A percentile compares a stretch with the other conserved stretches of the same genome.
Evolutionary conservation across 2,113 vertebrate genomes (phyloP).

Genomic region (Argyrosomus japonicus): DNA sequence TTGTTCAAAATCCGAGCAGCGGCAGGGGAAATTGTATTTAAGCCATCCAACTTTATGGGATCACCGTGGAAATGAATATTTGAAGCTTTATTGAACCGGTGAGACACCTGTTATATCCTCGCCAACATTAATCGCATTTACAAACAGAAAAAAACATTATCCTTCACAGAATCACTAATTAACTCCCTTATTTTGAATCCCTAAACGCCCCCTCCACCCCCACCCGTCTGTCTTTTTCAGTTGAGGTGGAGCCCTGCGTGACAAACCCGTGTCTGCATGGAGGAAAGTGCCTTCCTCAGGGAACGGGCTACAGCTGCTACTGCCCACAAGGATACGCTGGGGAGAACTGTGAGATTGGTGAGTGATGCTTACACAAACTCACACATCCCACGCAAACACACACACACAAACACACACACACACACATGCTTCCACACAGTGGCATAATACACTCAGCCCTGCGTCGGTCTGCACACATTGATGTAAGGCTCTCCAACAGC

Average conservation of each 20-base stretch:
- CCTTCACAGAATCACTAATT: conserved; percentile 32
- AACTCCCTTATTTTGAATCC: conserved; percentile 3
- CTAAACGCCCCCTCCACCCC: background rate
- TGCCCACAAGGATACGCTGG: conserved; percentile 91
- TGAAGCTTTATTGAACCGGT: background rate
- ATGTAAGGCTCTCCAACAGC: conserved; percentile 15
- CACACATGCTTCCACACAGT: background rate
- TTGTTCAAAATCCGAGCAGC: background rate
- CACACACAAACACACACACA: background rate
- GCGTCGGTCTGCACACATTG: background rate
- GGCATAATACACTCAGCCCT: conserved; percentile 26
- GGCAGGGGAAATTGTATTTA: background rate
- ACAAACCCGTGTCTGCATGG: conserved; percentile 93
- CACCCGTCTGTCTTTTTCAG: conserved; percentile 68
- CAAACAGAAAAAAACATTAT: conserved; percentile 6
- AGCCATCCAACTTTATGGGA: conserved; percentile 6
- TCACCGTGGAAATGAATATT: conserved; percentile 14
- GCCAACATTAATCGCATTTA: conserved; percentile 3
- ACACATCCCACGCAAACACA: background rate
- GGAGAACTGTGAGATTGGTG: conserved; percentile 97
- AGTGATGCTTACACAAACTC: conserved; percentile 64
- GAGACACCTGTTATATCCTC: conserved; percentile 11
- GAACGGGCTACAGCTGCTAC: conserved; percentile 89
- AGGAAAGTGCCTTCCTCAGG: conserved; percentile 89
- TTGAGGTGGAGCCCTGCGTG: conserved; percentile 84